Conservation (phyloP, 2,797 vertebrate genomes). For the Gallinago stenura region DNA sequence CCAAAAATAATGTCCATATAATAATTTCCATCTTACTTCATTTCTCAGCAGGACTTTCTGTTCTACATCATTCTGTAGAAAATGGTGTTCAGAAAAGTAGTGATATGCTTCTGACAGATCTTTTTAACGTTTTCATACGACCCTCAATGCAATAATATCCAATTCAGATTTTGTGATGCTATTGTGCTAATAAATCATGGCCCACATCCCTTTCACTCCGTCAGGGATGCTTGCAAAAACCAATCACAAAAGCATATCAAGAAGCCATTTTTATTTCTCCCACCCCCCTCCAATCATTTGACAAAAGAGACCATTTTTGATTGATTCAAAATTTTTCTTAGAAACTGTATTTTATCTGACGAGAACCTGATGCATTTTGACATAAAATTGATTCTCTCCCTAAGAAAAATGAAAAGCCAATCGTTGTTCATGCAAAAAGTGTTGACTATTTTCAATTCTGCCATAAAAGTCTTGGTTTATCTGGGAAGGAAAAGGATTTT, state of each 20-base stretch:
- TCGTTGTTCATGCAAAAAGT: not conserved
- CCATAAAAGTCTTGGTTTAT: not conserved
- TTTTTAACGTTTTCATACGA: not conserved
- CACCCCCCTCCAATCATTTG: not conserved
- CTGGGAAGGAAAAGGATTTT: not conserved
- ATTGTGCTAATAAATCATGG: not conserved
- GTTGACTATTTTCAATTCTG: not conserved
- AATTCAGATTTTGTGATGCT: not conserved
- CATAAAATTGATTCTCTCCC: constrained; percentile 20
- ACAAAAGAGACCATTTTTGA: constrained; percentile 26
- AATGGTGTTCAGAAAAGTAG: not conserved
- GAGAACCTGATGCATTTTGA: constrained; percentile 26
- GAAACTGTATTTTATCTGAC: not conserved
- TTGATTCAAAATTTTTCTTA: constrained; percentile 22
- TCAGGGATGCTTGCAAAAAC: not conserved
- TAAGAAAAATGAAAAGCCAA: not conserved
- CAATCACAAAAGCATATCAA: constrained; percentile 1
- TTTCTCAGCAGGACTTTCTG: not conserved
- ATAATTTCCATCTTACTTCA: not conserved
- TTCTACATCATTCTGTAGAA: not conserved
- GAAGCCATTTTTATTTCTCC: not conserved
- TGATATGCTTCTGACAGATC: not conserved
- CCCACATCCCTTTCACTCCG: not conserved
- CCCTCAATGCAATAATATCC: not conserved
- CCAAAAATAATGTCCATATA: not conserved